Percentiles rank a stretch among this genome's conserved stretches.
phyloP scores from a whole-genome alignment of 2,888 invertebrate genomes.

The Mycalesis mineus region DNA sequence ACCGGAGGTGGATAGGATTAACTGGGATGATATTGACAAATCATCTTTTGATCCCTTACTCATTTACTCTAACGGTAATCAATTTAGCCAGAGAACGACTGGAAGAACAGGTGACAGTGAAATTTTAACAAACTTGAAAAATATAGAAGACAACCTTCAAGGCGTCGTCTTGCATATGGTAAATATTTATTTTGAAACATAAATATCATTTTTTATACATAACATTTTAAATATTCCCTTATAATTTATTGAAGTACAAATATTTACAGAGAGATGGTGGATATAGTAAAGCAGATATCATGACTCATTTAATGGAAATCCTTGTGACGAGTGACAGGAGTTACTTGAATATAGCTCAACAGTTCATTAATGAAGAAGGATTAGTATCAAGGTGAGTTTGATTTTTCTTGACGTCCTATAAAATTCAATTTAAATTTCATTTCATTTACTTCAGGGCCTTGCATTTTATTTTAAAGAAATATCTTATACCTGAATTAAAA shows the following conservation, averaged over 20 bases:
- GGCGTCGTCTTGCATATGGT: slow-evolving; percentile 57
- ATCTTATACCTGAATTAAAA: no score
- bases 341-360: slow-evolving; percentile 55
- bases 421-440: no score
- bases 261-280: slow-evolving; percentile 58
- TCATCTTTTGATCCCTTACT: slow-evolving; percentile 80
- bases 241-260: slow-evolving; percentile 31
- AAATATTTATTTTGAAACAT: slow-evolving; percentile 24
- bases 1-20: slow-evolving; percentile 75
- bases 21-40: slow-evolving; percentile 67
- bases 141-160: slow-evolving; percentile 55
- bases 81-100: slow-evolving; percentile 75
- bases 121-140: slow-evolving; percentile 46
- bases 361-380: slow-evolving; percentile 43
- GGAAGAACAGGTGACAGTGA: slow-evolving; percentile 55
- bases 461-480: no score
- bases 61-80: slow-evolving; percentile 80
- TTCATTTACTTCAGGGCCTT: no score
- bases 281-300: slow-evolving; percentile 58
- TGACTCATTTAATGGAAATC: slow-evolving; percentile 63
- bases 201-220: neutral
- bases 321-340: slow-evolving; percentile 56
- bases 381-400: slow-evolving; percentile 41
- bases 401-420: no score
- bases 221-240: neutral